Base-by-base conservation (phyloP, 2,797 vertebrate species). In the Labeo calbasu region DNA sequence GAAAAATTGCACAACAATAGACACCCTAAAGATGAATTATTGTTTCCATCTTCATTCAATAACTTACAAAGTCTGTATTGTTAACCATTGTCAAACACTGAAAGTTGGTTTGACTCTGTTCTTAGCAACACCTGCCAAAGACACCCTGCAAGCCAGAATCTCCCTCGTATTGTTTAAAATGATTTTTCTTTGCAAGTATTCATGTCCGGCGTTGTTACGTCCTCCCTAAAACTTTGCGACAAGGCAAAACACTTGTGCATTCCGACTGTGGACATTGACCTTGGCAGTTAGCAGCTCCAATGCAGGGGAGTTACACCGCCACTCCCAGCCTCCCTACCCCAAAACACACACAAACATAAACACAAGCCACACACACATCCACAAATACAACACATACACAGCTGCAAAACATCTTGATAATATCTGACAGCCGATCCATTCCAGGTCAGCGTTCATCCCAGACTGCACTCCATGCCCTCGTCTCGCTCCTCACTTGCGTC, bases 371-470 rank as follows among this genome's bases (percentile, higher is more conserved):
- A 86, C 81, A 85, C 77, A 71, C 59, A 78, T 48, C 57, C 46
- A 72, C 61, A 73, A 73, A 73, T 59, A 78, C 83, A 78, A 83
- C 68, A 75, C 79, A 69, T 66, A 69, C 70, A 46, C 95, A 96
- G 95, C 95, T 96, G 94, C 85, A 93, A 90, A 77, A 81, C 94
- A 89, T 96, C 94, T 93, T 89, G 89, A 91, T 94, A 94, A 94
- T 92, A 94, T 93, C 91, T 92, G 93, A 95, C 93, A 94, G 88
- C 90, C 90, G 87, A 89, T 90, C 94, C 70, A 77, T 19, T 91
- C 89, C 91, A 93, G 85, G 76, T 83, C 84, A 36, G 53, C 9
- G 70, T 84, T 70, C 77, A 70, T 72, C 86, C 82, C 51, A 90
- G 92, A 87, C 89, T 89, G 87, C 89, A 91, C 91, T 89, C 88